Conservation (phyloP, 2,113 vertebrate genomes). For the Pandion haliaetus region DNA sequence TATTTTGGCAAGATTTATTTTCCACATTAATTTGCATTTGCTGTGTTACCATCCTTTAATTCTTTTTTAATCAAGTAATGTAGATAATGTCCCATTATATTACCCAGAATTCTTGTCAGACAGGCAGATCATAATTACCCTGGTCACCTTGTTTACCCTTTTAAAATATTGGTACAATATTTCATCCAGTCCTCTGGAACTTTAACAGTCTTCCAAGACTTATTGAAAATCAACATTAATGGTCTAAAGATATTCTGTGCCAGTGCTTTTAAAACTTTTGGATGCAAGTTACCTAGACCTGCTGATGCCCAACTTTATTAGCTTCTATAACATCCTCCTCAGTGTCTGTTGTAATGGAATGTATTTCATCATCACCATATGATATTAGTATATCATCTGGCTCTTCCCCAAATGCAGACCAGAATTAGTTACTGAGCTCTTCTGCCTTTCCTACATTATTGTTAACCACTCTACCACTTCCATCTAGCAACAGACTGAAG, state of each 20-base stretch:
- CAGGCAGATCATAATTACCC: not conserved
- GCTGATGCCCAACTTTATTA: slow-evolving; percentile 1
- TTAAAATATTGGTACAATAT: slow-evolving; percentile 6
- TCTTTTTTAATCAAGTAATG: slow-evolving; percentile 7
- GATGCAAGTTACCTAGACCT: not conserved
- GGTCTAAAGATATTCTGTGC: slow-evolving; percentile 19
- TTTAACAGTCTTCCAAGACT: slow-evolving; percentile 13
- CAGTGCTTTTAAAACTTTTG: slow-evolving; percentile 45
- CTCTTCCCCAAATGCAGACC: not conserved
- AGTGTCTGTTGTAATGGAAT: not conserved
- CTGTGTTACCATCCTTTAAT: slow-evolving; percentile 36
- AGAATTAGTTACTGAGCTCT: not conserved
- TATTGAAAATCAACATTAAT: slow-evolving; percentile 53
- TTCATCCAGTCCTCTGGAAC: slow-evolving; percentile 2
- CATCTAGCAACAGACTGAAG: not conserved
- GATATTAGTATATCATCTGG: not conserved
- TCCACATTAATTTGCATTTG: slow-evolving; percentile 5
- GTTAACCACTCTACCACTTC: not conserved
- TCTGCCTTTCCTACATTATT: not conserved
- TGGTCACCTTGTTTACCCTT: slow-evolving; percentile 28
- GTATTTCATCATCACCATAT: not conserved
- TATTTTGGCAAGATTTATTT: slow-evolving; percentile 21
- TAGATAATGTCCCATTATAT: not conserved
- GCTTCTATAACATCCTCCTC: not conserved
- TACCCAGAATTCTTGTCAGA: slow-evolving; percentile 4